These are phyloP conservation scores for Lepus oiostolus DNA, from an alignment of 2,797 vertebrate species.

Conservation along the genomic window DNA sequence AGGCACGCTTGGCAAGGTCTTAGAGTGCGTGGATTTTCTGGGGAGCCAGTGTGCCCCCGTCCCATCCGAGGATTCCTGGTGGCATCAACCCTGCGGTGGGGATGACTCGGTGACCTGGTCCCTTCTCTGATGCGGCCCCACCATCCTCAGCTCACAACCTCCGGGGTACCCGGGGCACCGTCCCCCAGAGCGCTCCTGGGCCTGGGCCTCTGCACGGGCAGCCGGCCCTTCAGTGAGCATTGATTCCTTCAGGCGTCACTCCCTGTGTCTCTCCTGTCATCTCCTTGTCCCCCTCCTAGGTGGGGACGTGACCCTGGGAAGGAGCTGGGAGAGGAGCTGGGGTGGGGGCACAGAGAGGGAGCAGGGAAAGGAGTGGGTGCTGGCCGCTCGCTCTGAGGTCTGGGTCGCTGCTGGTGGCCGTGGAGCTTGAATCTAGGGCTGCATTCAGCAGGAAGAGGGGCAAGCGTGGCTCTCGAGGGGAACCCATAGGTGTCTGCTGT, in stretches of 20 bases:
- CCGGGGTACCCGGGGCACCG: too few relatives aligned
- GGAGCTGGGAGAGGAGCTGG: background rate
- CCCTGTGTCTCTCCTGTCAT: too few relatives aligned
- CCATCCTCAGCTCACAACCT: background rate
- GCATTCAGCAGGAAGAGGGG: background rate
- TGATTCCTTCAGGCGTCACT: too few relatives aligned
- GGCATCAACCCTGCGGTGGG: background rate
- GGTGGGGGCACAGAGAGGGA: too few relatives aligned
- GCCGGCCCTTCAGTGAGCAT: too few relatives aligned
- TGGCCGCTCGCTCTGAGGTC: background rate
- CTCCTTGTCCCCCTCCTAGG: background rate
- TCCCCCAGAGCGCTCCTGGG: background rate
- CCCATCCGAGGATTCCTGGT: too few relatives aligned
- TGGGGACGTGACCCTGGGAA: background rate
- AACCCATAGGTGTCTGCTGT: background rate
- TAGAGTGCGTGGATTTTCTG: background rate
- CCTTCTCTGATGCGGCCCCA: background rate
- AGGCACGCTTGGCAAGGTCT: background rate
- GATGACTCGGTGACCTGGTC: too few relatives aligned
- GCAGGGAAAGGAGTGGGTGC: too few relatives aligned
- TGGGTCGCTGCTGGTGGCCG: rapidly evolving
- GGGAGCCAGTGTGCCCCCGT: background rate
- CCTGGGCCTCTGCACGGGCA: background rate
- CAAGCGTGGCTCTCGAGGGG: too few relatives aligned
- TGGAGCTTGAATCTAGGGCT: too few relatives aligned